Conservation (phyloP, 1,140 invertebrate genomes). For the Drosophila sproati region DNA sequence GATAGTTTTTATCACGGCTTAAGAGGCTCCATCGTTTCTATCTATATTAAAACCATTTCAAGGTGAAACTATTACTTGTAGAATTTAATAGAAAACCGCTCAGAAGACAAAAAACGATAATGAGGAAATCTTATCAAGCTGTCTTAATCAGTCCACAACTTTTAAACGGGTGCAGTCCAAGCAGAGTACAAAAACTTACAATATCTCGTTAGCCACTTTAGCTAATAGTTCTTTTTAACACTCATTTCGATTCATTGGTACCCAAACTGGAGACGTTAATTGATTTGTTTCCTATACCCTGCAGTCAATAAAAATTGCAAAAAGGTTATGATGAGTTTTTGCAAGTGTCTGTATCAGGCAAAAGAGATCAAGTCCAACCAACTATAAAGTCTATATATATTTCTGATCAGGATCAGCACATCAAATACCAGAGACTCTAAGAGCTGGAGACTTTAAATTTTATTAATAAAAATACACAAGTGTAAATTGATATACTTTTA, state of each 20-base stretch:
- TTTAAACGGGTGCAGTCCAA: conserved; percentile 17
- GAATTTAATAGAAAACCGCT: conserved; percentile 2
- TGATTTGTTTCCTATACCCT: too few species aligned
- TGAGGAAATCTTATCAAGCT: conserved; percentile 17
- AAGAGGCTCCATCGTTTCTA: neutral
- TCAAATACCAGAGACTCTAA: too few species aligned
- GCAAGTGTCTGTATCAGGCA: too few species aligned
- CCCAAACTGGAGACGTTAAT: neutral
- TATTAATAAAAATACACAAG: too few species aligned
- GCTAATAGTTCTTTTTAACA: neutral
- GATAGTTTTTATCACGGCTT: conserved; percentile 32
- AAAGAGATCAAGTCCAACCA: too few species aligned
- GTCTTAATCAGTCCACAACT: conserved; percentile 18
- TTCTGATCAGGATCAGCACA: too few species aligned
- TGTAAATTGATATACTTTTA: too few species aligned
- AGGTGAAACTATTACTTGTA: conserved; percentile 21
- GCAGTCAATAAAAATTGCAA: too few species aligned
- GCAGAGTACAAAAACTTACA: conserved; percentile 51
- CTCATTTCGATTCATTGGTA: neutral
- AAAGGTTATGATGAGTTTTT: too few species aligned
- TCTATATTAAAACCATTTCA: conserved; percentile 9
- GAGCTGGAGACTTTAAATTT: too few species aligned
- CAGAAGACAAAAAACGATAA: neutral
- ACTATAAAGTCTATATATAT: too few species aligned
- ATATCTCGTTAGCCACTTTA: neutral